Conservation (phyloP, 2,113 vertebrate genomes). For the Noctilio leporinus region DNA sequence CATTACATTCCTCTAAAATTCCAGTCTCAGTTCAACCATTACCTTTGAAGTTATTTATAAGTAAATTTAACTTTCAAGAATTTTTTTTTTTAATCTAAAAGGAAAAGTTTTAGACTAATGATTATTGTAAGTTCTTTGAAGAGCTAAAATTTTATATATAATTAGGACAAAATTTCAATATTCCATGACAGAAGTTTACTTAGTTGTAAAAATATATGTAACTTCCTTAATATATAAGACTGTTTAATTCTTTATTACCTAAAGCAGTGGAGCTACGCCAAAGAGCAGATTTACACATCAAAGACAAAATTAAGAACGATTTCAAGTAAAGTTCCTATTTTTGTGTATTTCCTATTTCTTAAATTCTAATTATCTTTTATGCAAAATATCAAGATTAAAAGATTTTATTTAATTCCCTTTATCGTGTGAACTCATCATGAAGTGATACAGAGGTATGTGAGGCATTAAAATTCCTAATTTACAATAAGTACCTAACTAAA, state of each 20-base stretch:
- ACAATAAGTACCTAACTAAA: background rate
- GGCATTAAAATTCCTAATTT: background rate
- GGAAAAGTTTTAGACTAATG: background rate
- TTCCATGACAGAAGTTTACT: background rate
- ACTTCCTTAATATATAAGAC: background rate
- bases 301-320: background rate
- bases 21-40: background rate
- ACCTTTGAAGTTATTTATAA: background rate
- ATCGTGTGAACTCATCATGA: background rate
- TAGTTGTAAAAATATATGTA: background rate
- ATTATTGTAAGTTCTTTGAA: background rate
- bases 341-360: background rate
- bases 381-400: conserved; percentile 3
- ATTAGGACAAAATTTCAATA: background rate
- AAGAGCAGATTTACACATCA: background rate
- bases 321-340: background rate
- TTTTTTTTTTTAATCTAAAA: background rate
- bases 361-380: background rate
- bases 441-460: background rate
- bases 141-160: background rate
- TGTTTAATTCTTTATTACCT: background rate
- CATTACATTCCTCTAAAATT: background rate
- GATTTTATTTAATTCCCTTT: background rate
- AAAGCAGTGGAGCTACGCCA: background rate
- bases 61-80: background rate